Percentiles rank a stretch among this genome's conserved stretches.
These are phyloP conservation scores for Oreocharis arfaki DNA, from an alignment of 2,113 vertebrate genomes.

Conservation along the genomic window DNA sequence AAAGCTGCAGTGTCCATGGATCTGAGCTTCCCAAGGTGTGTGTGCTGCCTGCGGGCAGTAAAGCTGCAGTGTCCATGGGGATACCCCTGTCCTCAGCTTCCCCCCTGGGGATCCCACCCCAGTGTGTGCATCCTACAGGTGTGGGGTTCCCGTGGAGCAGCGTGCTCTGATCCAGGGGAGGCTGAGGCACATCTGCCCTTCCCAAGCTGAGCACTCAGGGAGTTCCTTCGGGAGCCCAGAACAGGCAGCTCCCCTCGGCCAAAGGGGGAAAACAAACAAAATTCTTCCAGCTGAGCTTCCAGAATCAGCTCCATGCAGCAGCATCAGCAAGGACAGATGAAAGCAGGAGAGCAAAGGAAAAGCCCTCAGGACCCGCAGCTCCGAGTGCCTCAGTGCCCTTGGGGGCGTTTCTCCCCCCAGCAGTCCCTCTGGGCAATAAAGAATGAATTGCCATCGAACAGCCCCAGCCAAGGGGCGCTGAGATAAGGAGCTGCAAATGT, in stretches of 20 bases:
- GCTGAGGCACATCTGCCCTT: not conserved
- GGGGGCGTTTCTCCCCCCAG: not conserved
- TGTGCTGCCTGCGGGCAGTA: not conserved
- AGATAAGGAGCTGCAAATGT: not conserved
- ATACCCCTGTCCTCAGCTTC: not conserved
- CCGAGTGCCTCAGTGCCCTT: not conserved
- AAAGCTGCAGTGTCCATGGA: too few relatives aligned
- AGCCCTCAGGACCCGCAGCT: not conserved
- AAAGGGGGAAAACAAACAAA: fast-evolving
- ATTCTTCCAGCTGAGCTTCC: not conserved
- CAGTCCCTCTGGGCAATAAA: not conserved
- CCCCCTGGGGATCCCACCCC: too few relatives aligned
- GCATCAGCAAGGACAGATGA: fast-evolving
- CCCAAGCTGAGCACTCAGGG: fast-evolving
- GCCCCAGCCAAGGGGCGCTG: not conserved
- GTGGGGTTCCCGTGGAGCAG: not conserved
- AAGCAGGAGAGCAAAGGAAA: not conserved
- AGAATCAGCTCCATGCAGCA: not conserved
- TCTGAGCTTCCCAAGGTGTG: not conserved
- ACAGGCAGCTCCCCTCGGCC: fast-evolving
- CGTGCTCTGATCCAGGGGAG: fast-evolving
- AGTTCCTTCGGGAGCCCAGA: not conserved
- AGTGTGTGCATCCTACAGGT: not conserved
- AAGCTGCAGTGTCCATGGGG: not conserved
- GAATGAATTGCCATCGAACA: not conserved